These are phyloP conservation scores for Muscicapa comitata DNA, from an alignment of 2,797 vertebrate genomes.

Conservation along the genomic window DNA sequence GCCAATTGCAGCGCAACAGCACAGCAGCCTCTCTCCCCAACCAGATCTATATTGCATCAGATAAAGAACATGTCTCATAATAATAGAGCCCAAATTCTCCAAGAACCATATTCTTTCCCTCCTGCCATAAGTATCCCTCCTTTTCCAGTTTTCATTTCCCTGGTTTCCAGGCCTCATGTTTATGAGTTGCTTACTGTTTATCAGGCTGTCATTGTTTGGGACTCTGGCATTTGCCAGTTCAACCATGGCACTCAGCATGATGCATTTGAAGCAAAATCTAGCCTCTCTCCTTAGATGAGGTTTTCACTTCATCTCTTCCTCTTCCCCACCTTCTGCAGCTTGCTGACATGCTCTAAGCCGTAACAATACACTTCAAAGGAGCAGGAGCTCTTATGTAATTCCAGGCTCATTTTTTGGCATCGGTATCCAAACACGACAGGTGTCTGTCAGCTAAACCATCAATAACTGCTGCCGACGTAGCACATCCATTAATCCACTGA, in stretches of 20 bases:
- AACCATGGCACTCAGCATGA: fast-evolving
- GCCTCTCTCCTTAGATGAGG: background rate
- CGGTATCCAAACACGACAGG: background rate
- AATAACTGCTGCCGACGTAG: background rate
- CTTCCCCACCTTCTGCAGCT: background rate
- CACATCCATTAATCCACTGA: background rate
- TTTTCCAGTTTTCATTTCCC: background rate
- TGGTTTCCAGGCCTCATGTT: background rate
- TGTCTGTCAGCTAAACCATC: background rate
- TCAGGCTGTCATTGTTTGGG: background rate
- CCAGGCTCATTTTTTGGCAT: background rate
- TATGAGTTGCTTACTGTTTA: background rate
- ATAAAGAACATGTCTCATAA: background rate
- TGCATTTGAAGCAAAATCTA: background rate
- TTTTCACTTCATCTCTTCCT: background rate
- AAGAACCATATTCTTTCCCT: background rate
- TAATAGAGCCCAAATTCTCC: background rate
- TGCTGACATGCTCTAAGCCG: background rate
- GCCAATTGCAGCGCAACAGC: background rate
- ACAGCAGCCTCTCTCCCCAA: background rate
- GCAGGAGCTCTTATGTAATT: background rate
- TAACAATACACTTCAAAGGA: background rate
- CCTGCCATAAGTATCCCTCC: background rate
- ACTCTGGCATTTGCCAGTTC: background rate
- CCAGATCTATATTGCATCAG: background rate